Conservation (phyloP, 2,888 invertebrate species). For the Seladonia tumulorum region DNA sequence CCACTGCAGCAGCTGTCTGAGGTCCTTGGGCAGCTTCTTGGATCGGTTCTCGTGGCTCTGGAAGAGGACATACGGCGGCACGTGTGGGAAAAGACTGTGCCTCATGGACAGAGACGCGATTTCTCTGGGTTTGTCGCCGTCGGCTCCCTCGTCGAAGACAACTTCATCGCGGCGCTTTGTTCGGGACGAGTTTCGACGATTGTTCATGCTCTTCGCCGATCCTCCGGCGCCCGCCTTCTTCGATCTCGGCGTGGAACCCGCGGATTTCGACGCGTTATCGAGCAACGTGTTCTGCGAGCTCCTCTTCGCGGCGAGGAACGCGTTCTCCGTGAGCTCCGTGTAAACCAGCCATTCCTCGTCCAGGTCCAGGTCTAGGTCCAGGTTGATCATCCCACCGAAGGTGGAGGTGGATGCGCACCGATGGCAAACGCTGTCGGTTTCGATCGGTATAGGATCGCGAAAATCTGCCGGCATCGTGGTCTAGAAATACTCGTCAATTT, state of each 20-base stretch:
- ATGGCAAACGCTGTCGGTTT: not conserved
- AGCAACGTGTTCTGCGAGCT: not conserved
- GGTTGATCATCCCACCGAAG: conserved; percentile 22
- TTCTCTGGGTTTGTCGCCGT: conserved; percentile 32
- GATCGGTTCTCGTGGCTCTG: conserved; percentile 6
- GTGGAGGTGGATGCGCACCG: conserved; percentile 38
- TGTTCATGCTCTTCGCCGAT: not conserved
- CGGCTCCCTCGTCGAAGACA: conserved; percentile 27
- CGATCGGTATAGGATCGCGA: not conserved
- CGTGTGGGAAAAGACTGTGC: conserved; percentile 45
- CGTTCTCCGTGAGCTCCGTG: conserved; percentile 30
- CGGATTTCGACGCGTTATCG: not conserved
- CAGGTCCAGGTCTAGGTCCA: conserved; percentile 11
- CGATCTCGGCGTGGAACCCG: not conserved
- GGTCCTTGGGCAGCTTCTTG: conserved; percentile 17
- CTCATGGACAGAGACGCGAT: conserved; percentile 19
- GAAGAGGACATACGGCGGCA: conserved; percentile 45
- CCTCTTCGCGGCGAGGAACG: not conserved
- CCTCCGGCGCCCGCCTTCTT: not conserved
- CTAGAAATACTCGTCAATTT: conserved; percentile 38
- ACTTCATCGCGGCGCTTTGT: not conserved
- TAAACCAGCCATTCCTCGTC: conserved; percentile 51
- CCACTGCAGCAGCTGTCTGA: conserved; percentile 35
- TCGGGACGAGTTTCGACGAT: not conserved
- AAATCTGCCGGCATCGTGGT: conserved; percentile 40